Conservation (phyloP, 2,888 invertebrate species). For the Digitonthophagus gazella region DNA sequence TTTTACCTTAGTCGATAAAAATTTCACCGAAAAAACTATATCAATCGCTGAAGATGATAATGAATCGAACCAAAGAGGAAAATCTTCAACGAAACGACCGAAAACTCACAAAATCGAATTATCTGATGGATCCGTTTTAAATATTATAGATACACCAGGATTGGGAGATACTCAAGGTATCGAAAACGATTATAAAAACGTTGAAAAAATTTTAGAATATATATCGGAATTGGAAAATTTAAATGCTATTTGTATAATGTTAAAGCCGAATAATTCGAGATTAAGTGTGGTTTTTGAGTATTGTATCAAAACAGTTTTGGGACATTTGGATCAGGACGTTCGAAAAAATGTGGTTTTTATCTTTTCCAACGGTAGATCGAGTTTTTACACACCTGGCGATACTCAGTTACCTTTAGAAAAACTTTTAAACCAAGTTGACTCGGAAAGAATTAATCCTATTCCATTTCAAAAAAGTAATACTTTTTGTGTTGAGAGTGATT, state of each 20-base stretch:
- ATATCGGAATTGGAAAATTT: constrained; percentile 41
- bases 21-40: constrained; percentile 32
- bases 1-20: constrained; percentile 37
- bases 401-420: constrained; percentile 38
- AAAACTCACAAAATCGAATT: constrained; percentile 63
- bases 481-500: constrained; percentile 47
- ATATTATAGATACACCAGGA: constrained; percentile 46
- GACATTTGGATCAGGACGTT: constrained; percentile 43
- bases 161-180: constrained; percentile 37
- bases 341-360: constrained; percentile 44
- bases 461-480: constrained; percentile 38
- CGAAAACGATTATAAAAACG: constrained; percentile 33
- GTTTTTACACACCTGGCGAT: constrained; percentile 42
- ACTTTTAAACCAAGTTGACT: constrained; percentile 35
- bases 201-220: constrained; percentile 37
- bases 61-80: constrained; percentile 28
- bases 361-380: constrained; percentile 42
- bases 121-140: constrained; percentile 26
- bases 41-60: constrained; percentile 35
- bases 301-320: constrained; percentile 43
- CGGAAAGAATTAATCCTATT: constrained; percentile 30
- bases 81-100: constrained; percentile 43
- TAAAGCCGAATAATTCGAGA: constrained; percentile 41
- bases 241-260: constrained; percentile 43
- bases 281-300: constrained; percentile 42